phyloP scores from a whole-genome alignment of 2,888 invertebrate species.

The Leptogaster cylindrica region DNA sequence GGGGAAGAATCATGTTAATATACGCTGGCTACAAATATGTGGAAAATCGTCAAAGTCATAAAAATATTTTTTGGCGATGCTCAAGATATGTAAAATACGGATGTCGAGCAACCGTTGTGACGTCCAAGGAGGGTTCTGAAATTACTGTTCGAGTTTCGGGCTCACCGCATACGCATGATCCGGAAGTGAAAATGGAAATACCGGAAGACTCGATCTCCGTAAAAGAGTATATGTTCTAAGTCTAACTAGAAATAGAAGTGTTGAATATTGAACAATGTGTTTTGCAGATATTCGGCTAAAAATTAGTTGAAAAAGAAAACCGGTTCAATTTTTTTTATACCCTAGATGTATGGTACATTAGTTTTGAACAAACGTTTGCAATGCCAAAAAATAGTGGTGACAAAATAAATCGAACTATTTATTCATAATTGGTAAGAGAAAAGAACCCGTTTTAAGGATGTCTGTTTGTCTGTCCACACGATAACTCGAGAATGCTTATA shows the following conservation, averaged over 20 bases:
- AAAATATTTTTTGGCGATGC: constrained; percentile 62
- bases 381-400: too few relatives aligned
- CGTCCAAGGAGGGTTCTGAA: constrained; percentile 57
- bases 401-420: too few relatives aligned
- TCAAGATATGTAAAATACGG: constrained; percentile 61
- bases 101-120: constrained; percentile 60
- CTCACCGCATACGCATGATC: constrained; percentile 59
- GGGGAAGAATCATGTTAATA: constrained; percentile 60
- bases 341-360: too few relatives aligned
- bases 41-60: constrained; percentile 60
- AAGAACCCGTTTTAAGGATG: too few relatives aligned
- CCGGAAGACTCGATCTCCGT: constrained; percentile 9
- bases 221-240: constrained; percentile 23
- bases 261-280: too few relatives aligned
- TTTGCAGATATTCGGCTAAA: too few relatives aligned
- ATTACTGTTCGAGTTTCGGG: constrained; percentile 58
- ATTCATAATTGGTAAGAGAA: too few relatives aligned
- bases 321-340: too few relatives aligned
- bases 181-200: constrained; percentile 52
- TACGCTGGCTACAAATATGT: constrained; percentile 61
- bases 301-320: too few relatives aligned
- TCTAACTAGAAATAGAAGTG: neutral
- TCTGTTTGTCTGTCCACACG: too few relatives aligned
- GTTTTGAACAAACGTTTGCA: too few relatives aligned
- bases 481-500: too few relatives aligned